phyloP scores from a whole-genome alignment of 2,888 invertebrate species.

The Cantharis nigra region DNA sequence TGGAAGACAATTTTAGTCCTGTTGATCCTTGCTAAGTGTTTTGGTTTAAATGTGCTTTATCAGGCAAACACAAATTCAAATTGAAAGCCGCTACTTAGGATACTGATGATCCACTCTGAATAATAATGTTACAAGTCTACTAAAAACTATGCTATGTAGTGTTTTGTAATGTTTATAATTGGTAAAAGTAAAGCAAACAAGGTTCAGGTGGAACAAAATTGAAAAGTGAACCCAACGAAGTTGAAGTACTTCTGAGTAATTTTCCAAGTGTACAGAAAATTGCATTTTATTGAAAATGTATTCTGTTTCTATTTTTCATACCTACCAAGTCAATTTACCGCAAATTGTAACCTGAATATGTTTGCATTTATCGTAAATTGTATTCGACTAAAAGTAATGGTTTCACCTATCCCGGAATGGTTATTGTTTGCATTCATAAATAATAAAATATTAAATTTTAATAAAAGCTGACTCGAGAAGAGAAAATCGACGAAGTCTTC shows the following conservation, averaged over 20 bases:
- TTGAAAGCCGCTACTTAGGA: background rate
- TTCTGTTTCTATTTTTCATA: background rate
- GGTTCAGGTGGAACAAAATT: background rate
- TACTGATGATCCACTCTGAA: background rate
- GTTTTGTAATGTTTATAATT: too few relatives aligned
- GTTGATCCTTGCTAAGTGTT: background rate
- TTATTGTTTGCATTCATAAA: background rate
- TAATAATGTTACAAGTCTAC: background rate
- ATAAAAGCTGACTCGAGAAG: background rate
- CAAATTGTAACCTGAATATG: background rate
- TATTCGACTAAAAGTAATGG: background rate
- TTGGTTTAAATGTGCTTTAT: background rate
- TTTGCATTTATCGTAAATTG: background rate
- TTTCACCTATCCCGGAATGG: background rate
- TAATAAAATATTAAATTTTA: background rate
- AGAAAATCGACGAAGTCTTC: background rate
- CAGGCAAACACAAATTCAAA: background rate
- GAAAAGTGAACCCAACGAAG: background rate
- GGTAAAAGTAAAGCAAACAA: too few relatives aligned
- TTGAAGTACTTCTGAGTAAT: background rate
- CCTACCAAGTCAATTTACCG: background rate
- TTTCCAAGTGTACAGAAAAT: background rate
- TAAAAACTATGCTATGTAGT: too few relatives aligned
- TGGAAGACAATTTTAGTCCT: background rate
- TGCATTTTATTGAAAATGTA: background rate